phyloP scores from a whole-genome alignment of 2,888 invertebrate species.

The Dryomyza anilis region DNA sequence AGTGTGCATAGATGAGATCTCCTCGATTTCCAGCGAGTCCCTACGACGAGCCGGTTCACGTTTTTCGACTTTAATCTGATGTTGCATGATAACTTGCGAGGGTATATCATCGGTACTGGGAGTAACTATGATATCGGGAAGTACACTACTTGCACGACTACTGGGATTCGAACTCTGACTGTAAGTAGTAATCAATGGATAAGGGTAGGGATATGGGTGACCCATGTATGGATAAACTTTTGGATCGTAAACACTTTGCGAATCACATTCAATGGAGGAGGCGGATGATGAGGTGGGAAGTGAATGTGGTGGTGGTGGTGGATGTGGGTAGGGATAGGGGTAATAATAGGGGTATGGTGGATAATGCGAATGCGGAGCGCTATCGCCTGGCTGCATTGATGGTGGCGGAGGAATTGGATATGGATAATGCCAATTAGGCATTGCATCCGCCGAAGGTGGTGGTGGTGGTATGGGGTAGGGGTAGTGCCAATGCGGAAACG shows the following conservation, averaged over 20 bases:
- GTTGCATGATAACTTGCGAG: conserved; percentile 48
- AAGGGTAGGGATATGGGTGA: conserved; percentile 38
- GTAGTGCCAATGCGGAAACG: conserved; percentile 14
- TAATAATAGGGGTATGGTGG: conserved; percentile 51
- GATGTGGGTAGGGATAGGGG: conserved; percentile 46
- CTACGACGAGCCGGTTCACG: conserved; percentile 42
- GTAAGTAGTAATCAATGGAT: conserved; percentile 43
- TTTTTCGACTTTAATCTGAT: conserved; percentile 47
- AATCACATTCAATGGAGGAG: conserved; percentile 41
- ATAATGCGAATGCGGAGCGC: conserved; percentile 34
- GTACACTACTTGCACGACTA: conserved; percentile 50
- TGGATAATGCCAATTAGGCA: conserved; percentile 35
- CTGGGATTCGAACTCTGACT: conserved; percentile 44
- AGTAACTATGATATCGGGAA: conserved; percentile 58
- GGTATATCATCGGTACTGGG: conserved; percentile 55
- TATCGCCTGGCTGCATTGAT: conserved; percentile 18
- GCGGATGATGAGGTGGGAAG: conserved; percentile 36
- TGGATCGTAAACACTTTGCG: conserved; percentile 37
- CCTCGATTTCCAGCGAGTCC: conserved; percentile 47
- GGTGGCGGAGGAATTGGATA: conserved; percentile 32
- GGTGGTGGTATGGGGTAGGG: conserved; percentile 31
- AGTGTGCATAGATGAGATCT: conserved; percentile 31
- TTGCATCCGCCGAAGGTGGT: conserved; percentile 29
- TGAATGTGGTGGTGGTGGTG: conserved; percentile 40
- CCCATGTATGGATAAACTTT: not conserved